Evolutionary conservation across 30 jellyfish, hydroid and myxozoan species (phyloP), one percentile per base, ranked within the genome.

Genomic region (Turritopsis dohrnii): DNA sequence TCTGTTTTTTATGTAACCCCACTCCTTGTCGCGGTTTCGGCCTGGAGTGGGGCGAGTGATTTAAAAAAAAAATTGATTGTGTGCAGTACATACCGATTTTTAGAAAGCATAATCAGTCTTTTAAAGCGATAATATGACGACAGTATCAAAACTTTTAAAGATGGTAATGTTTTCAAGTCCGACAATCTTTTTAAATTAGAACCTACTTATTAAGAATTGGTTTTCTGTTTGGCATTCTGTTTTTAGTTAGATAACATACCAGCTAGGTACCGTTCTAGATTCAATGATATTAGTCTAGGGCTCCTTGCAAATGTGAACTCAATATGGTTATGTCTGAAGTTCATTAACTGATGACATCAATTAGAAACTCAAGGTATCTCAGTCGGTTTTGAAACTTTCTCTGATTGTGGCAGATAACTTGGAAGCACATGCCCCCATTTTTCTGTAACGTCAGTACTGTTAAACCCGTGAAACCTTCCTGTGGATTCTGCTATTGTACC

Each of bases 311-410:
- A 82, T 69, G 85, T 84, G 22, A 23, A 65, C 21, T 53, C 69
- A 27, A 77, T 24, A 17, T 28, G 84, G 25, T 9, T 53, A 84
- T 21, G 69, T 82, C 31, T 21, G 65, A 25, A 26, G 30, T 23
- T 84, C 88, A 21, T 0, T 82, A 23, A 21, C 69, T 52, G 84
- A 76, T 13, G 88, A 82, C 79, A 18, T 82, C 0, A 65, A 69
- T 84, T 82, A 60, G 26, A 65, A 8, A 26, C 24, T 18, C 85
- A 76, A 27, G 30, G 26, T 18, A 20, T 21, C 23, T 18, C 29
- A 21, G 85, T 60, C 72, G n/a, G 19, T 54, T 54, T 16, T n/a
- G 72, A n/a, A 16, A 54, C 72, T 54, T 16, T 54, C 72, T 16
- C 18, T 54, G 72, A 18, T 54, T 54, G 72, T 54, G 72, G 72